Evolutionary conservation across 2,888 invertebrate genomes (phyloP).

Genomic region (Mesochorus sp.): DNA sequence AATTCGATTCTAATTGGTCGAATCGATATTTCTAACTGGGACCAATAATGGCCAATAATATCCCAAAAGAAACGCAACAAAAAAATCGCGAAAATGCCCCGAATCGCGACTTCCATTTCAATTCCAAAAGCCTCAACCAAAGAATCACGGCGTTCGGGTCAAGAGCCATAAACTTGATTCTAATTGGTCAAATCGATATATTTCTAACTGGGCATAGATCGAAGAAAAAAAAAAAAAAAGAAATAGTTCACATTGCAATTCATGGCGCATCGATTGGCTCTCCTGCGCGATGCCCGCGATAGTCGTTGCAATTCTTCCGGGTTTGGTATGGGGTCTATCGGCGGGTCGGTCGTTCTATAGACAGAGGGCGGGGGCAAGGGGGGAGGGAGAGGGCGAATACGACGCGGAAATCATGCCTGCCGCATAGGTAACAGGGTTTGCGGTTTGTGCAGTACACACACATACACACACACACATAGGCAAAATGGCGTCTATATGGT

Average conservation of each 20-base stretch:
- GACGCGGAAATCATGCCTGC: slow-evolving; percentile 75
- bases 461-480: background rate
- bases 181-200: background rate
- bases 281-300: slow-evolving; percentile 51
- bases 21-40: background rate
- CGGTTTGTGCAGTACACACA: slow-evolving; percentile 61
- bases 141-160: background rate
- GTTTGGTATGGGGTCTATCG: slow-evolving; percentile 49
- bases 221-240: slow-evolving; percentile 9
- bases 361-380: background rate
- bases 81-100: no score
- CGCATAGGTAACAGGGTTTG: slow-evolving; percentile 75
- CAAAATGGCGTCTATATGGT: slow-evolving; percentile 27
- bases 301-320: slow-evolving; percentile 60
- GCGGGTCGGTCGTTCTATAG: slow-evolving; percentile 57
- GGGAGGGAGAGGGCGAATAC: slow-evolving; percentile 66
- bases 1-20: background rate
- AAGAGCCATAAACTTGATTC: background rate
- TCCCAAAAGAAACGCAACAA: no score
- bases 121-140: no score
- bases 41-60: no score
- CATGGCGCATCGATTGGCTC: slow-evolving; percentile 44
- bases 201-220: background rate
- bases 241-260: slow-evolving; percentile 38
- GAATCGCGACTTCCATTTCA: no score